Conservation (phyloP, 2,888 invertebrate species). For the Idaea straminata region DNA sequence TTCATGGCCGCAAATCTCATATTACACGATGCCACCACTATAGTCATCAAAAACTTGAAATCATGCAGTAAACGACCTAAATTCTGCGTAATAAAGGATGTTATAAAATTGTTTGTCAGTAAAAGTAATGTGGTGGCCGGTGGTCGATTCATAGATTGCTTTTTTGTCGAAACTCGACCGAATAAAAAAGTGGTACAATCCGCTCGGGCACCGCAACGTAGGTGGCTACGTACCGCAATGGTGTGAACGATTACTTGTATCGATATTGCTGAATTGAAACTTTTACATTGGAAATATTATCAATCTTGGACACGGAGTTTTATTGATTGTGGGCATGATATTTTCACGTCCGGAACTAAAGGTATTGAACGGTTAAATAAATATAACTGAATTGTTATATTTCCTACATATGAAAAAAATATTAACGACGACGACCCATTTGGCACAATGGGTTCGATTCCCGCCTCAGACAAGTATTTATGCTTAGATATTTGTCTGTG, state of each 20-base stretch:
- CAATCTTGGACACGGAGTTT: not conserved
- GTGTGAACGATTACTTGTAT: slow-evolving; percentile 51
- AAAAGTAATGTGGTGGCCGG: slow-evolving; percentile 43
- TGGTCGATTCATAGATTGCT: slow-evolving; percentile 72
- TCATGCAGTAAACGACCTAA: slow-evolving; percentile 43
- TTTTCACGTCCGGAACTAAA: not conserved
- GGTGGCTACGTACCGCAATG: slow-evolving; percentile 58
- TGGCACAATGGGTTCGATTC: too few species aligned
- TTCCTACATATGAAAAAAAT: not conserved
- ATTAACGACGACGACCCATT: too few species aligned
- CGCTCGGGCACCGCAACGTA: slow-evolving; percentile 46
- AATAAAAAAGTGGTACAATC: slow-evolving; percentile 58
- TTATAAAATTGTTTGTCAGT: slow-evolving; percentile 34
- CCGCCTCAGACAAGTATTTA: too few species aligned
- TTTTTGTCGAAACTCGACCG: slow-evolving; percentile 65
- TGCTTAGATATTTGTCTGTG: too few species aligned
- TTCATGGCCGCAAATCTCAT: slow-evolving; percentile 73
- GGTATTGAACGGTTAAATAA: not conserved
- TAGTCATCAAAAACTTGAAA: slow-evolving; percentile 29
- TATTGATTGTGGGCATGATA: not conserved
- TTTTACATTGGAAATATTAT: not conserved
- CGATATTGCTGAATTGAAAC: slow-evolving; percentile 41
- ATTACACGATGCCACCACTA: slow-evolving; percentile 53
- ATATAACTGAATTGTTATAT: not conserved
- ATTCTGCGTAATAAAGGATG: slow-evolving; percentile 32